Percentiles rank a stretch among this genome's conserved stretches.
phyloP scores from a whole-genome alignment of 2,888 invertebrate genomes.

The Folsomia manolachei region DNA sequence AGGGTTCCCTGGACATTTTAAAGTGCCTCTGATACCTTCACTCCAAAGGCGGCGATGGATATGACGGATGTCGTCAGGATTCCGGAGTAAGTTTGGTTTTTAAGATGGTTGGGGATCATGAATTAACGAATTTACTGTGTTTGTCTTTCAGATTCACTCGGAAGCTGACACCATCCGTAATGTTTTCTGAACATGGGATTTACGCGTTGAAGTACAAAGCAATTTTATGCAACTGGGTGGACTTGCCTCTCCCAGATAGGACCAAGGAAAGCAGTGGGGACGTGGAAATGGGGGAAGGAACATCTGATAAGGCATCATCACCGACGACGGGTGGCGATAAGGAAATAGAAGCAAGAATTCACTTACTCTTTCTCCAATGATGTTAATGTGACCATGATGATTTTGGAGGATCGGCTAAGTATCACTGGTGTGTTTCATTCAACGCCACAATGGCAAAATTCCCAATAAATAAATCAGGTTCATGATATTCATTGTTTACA shows the following conservation, averaged over 20 bases:
- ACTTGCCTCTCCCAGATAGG: neutral
- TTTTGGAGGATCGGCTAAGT: neutral
- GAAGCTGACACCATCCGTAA: neutral
- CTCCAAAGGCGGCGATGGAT: neutral
- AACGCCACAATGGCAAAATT: no score
- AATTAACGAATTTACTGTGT: neutral
- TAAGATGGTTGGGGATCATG: no score
- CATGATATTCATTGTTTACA: neutral
- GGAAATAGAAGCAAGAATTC: neutral
- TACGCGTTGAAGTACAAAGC: slow-evolving; percentile 6
- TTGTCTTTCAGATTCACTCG: neutral
- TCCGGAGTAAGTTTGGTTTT: neutral
- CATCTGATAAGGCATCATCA: no score
- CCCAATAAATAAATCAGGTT: neutral
- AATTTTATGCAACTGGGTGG: neutral
- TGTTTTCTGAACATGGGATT: slow-evolving; percentile 8
- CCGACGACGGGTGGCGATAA: neutral
- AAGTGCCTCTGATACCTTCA: neutral
- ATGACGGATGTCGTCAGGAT: slow-evolving; percentile 11
- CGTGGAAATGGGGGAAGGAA: neutral
- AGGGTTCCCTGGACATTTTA: neutral
- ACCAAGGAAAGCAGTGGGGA: neutral
- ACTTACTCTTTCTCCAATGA: slow-evolving; percentile 2
- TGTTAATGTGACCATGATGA: slow-evolving; percentile 11
- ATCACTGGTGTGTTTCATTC: slow-evolving; percentile 3